These are phyloP conservation scores for Crotalus tigris DNA, from an alignment of 2,113 vertebrate species.

Conservation along the genomic window DNA sequence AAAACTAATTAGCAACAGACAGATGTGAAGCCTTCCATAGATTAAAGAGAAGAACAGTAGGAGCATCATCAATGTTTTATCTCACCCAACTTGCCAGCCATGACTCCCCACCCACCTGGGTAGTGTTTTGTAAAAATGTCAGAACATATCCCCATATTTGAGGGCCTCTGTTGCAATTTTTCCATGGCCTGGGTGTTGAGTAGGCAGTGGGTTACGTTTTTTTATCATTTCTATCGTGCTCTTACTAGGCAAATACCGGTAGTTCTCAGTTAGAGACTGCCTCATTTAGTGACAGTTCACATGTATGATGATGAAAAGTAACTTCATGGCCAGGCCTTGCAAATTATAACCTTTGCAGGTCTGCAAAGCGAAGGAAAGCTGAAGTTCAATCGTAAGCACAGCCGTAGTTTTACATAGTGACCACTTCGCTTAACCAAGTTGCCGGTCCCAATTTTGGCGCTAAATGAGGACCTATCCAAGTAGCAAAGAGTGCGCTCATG, in stretches of 20 bases:
- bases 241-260: not conserved
- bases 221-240: too few species aligned
- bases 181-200: too few species aligned
- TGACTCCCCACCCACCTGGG: too few species aligned
- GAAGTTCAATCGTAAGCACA: not conserved
- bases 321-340: not conserved
- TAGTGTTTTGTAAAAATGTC: too few species aligned
- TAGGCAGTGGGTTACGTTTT: too few species aligned
- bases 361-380: not conserved
- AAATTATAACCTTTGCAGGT: not conserved
- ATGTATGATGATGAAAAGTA: not conserved
- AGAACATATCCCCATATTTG: too few species aligned
- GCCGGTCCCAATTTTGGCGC: not conserved
- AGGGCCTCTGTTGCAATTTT: too few species aligned
- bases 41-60: too few species aligned
- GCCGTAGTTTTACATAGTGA: not conserved
- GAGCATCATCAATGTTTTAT: too few species aligned
- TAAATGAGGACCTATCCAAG: not conserved
- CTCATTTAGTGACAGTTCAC: not conserved
- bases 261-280: not conserved
- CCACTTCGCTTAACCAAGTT: not conserved
- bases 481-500: not conserved
- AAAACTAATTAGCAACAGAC: not conserved
- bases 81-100: too few species aligned
- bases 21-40: not conserved